Evolutionary conservation across 2,888 invertebrate species (phyloP), one percentile per base, ranked within the genome.

Genomic region (Plebejus anna): DNA sequence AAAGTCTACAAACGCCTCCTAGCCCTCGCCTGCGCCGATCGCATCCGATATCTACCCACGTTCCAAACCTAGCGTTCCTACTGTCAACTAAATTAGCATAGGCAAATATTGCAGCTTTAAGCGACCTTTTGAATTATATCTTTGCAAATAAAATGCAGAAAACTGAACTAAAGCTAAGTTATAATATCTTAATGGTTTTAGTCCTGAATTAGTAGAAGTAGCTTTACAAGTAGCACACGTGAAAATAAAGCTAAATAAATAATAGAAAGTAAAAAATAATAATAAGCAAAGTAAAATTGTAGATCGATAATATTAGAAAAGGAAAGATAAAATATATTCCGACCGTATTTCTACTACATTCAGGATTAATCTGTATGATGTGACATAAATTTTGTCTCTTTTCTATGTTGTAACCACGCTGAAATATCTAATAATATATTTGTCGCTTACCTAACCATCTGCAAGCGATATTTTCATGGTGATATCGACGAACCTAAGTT

Each of bases 61-160:
- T 28, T 28, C 66, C 9, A 66, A 66, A 32, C 4, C 66, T 66
- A 66, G 16, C 5, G 66, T 66, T 66, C 4, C 66, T 36, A 66
- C 66, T 36, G 66, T 66, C 66, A 66, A 66, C 66, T 66, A 66
- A 66, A 66, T 66, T 66, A 66, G 66, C 66, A 66, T 13, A 66
- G 66, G 66, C 66, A 36, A 13, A 66, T 28, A 66, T 66, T 66
- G 32, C 66, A 66, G 66, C 66, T 32, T 66, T 13, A 66, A 66
- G 66, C 66, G 36, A 66, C 66, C 32, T 11, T 66, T 13, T 32
- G 1, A 36, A 66, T 11, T 3, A 2, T 61, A 11, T 61, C 28
- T 61, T 61, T 28, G 66, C 66, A 66, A 66, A 66, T 32, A 32
- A 61, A 66, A 32, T 13, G 66, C 32, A 4, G 4, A 66, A 11